Evolutionary conservation across 2,113 vertebrate genomes (phyloP).

Genomic region (Mohoua ochrocephala): DNA sequence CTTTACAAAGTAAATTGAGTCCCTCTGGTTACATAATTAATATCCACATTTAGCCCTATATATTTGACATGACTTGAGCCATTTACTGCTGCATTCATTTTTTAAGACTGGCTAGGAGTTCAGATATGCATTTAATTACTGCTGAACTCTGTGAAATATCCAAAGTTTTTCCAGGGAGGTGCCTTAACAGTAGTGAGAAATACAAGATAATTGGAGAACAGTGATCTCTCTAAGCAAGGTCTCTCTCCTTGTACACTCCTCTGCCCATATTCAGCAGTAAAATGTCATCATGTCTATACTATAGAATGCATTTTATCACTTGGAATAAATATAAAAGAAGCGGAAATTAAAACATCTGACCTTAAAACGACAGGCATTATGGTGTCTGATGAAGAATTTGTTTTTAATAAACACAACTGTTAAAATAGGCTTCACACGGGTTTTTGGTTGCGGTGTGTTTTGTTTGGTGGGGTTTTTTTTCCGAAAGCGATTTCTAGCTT

Average conservation of each 20-base stretch:
- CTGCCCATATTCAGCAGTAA: not conserved
- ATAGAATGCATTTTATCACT: not conserved
- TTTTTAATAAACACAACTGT: not conserved
- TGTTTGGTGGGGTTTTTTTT: not conserved
- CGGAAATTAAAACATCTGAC: not conserved
- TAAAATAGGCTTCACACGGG: not conserved
- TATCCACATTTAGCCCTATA: not conserved
- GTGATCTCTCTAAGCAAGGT: not conserved
- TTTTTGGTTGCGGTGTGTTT: not conserved
- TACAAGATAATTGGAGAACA: not conserved
- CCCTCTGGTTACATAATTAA: constrained; percentile 8
- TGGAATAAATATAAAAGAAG: not conserved
- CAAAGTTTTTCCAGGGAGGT: not conserved
- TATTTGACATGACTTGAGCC: not conserved
- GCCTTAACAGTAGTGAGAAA: not conserved
- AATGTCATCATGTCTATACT: accelerated
- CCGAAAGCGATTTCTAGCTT: not conserved
- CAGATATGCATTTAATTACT: not conserved
- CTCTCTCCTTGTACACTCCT: not conserved
- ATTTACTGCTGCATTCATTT: not conserved
- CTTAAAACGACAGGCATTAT: not conserved
- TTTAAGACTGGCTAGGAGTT: not conserved
- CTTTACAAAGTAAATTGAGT: constrained; percentile 31
- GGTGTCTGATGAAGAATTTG: accelerated
- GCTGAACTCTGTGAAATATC: not conserved